Conservation (phyloP, 2,888 invertebrate species). For the Imbricaverruca yamaguchii region DNA sequence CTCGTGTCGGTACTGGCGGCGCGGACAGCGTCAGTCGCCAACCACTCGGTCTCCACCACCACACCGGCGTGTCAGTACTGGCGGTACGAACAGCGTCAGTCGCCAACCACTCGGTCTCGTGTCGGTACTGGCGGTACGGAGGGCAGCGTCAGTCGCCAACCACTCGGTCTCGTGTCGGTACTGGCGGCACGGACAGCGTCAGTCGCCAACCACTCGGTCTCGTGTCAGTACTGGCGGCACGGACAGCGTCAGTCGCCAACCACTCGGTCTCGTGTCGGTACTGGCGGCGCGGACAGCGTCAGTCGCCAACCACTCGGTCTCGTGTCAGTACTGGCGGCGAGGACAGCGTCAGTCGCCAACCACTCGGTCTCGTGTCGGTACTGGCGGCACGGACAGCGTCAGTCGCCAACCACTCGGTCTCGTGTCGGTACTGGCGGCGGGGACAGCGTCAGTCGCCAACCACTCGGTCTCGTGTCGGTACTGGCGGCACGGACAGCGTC, state of each 20-base stretch:
- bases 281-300: constrained; percentile 39
- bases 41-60: constrained; percentile 90
- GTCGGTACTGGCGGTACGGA: constrained; percentile 59
- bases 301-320: constrained; percentile 66
- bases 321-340: constrained; percentile 63
- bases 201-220: constrained; percentile 66
- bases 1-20: constrained; percentile 68
- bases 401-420: constrained; percentile 66
- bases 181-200: constrained; percentile 39
- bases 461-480: constrained; percentile 91
- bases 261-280: constrained; percentile 91
- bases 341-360: too few species aligned
- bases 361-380: constrained; percentile 91
- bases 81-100: constrained; percentile 34
- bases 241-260: too few species aligned
- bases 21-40: constrained; percentile 7
- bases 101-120: constrained; percentile 75
- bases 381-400: constrained; percentile 39
- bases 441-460: too few species aligned
- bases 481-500: constrained; percentile 39
- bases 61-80: constrained; percentile 78
- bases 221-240: constrained; percentile 63
- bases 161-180: constrained; percentile 91
- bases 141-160: too few species aligned
- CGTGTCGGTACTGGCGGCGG: constrained; percentile 63